Evolutionary conservation across 2,888 invertebrate species (phyloP).

Genomic region (Odiellus spinosus): DNA sequence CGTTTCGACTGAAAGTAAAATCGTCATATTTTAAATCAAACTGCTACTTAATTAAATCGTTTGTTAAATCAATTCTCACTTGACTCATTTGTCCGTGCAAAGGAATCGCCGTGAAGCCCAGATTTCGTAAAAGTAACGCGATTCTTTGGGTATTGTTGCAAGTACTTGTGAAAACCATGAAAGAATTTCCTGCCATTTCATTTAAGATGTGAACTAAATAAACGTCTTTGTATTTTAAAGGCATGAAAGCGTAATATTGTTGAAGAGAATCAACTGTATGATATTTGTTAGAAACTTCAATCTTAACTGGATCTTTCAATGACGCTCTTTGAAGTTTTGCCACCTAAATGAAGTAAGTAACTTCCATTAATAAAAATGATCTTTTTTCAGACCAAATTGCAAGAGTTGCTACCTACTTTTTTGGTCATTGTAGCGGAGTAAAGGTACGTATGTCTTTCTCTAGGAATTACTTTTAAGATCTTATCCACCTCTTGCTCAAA

Average conservation of each 20-base stretch:
- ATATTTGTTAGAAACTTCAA: constrained; percentile 88
- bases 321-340: constrained; percentile 92
- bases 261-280: constrained; percentile 93
- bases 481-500: constrained; percentile 96
- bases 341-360: too few relatives aligned
- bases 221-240: constrained; percentile 91
- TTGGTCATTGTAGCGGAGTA: constrained; percentile 99
- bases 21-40: neutral
- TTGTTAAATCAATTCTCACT: constrained; percentile 27
- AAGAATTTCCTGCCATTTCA: constrained; percentile 55
- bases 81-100: constrained; percentile 99
- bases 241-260: constrained; percentile 88
- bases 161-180: constrained; percentile 93
- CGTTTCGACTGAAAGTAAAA: constrained; percentile 41
- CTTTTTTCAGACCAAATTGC: too few relatives aligned
- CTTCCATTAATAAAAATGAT: neutral
- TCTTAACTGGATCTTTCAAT: constrained; percentile 79
- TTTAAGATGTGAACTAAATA: constrained; percentile 89
- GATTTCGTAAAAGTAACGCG: constrained; percentile 69
- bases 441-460: constrained; percentile 75
- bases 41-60: neutral
- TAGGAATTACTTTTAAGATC: constrained; percentile 76
- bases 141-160: constrained; percentile 80
- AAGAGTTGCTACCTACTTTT: constrained; percentile 37
- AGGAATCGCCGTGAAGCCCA: constrained; percentile 87